These are phyloP conservation scores for Poeciliopsis infans DNA, from an alignment of 2,797 vertebrate species.

Conservation along the genomic window DNA sequence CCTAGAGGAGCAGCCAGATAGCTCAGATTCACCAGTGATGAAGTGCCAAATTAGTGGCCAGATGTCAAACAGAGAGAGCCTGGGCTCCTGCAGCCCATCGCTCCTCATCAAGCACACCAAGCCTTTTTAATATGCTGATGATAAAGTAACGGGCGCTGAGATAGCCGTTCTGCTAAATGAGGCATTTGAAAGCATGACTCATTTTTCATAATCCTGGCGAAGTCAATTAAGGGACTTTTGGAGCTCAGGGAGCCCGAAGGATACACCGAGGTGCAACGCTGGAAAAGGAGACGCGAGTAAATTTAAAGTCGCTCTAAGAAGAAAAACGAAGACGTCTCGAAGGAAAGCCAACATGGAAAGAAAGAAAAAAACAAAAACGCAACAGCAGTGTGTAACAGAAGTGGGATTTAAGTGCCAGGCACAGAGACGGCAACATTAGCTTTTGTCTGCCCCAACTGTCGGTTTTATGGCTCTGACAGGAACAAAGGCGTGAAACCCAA, in stretches of 20 bases:
- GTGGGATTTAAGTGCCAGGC: slow-evolving; percentile 50
- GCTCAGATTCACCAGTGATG: slow-evolving; percentile 58
- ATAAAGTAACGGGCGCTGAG: slow-evolving; percentile 62
- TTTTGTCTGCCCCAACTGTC: slow-evolving; percentile 33
- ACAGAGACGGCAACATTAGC: slow-evolving; percentile 36
- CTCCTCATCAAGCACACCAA: slow-evolving; percentile 66
- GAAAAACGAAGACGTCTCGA: slow-evolving; percentile 25
- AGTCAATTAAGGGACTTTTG: slow-evolving; percentile 68
- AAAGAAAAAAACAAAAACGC: slow-evolving; percentile 9
- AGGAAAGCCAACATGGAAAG: slow-evolving; percentile 15
- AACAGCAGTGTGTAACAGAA: slow-evolving; percentile 17
- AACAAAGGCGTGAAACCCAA: slow-evolving; percentile 51
- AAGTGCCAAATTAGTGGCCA: slow-evolving; percentile 62
- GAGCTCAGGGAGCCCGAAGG: slow-evolving; percentile 46
- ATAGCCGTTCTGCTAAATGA: slow-evolving; percentile 69
- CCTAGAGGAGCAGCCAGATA: slow-evolving; percentile 30
- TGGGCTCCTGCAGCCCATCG: slow-evolving; percentile 50
- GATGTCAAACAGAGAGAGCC: slow-evolving; percentile 56
- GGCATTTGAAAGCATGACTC: slow-evolving; percentile 65
- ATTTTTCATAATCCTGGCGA: slow-evolving; percentile 71
- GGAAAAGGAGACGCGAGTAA: slow-evolving; percentile 25
- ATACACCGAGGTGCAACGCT: slow-evolving; percentile 42
- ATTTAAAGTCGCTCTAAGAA: slow-evolving; percentile 27
- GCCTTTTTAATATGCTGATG: slow-evolving; percentile 61
- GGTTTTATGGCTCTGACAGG: slow-evolving; percentile 37